A percentile compares a stretch with the other conserved stretches of the same genome.
phyloP scores from a whole-genome alignment of 2,113 vertebrate species.

The Ophthalmolycus amberensis region DNA sequence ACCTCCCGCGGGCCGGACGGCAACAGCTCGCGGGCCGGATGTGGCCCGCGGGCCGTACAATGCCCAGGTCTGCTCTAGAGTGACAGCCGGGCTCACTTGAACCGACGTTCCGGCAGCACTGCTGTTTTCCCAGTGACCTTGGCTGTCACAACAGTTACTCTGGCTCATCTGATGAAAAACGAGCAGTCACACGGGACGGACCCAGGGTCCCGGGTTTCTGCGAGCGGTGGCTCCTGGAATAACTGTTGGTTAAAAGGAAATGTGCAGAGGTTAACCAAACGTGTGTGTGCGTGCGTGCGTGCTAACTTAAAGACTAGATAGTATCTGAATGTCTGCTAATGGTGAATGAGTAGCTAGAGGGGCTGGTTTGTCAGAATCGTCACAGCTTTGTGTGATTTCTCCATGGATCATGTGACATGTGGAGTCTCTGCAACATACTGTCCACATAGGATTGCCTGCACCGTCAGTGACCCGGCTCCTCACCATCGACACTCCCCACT shows the following conservation, averaged over 20 bases:
- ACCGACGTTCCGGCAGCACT: slow-evolving; percentile 37
- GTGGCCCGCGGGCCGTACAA: too few species aligned
- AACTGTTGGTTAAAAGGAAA: slow-evolving; percentile 23
- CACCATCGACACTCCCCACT: not conserved
- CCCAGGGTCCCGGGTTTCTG: slow-evolving; percentile 9
- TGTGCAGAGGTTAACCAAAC: slow-evolving; percentile 23
- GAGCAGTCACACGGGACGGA: slow-evolving; percentile 47
- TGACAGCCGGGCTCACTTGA: slow-evolving; percentile 61
- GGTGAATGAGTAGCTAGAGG: slow-evolving; percentile 1
- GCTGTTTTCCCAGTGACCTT: slow-evolving; percentile 64
- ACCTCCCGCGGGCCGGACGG: too few species aligned
- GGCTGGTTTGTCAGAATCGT: not conserved
- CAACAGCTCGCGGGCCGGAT: too few species aligned
- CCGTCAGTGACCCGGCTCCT: not conserved
- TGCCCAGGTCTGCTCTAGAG: slow-evolving; percentile 8
- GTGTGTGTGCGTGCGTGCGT: not conserved
- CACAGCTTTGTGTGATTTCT: not conserved
- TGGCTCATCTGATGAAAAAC: slow-evolving; percentile 60
- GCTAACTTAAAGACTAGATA: not conserved
- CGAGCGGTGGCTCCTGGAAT: not conserved
- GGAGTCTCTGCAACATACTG: not conserved
- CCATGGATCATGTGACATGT: not conserved
- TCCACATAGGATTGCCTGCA: not conserved
- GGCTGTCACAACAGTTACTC: slow-evolving; percentile 69
- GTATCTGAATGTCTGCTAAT: not conserved